Base-by-base conservation (phyloP, 2,888 invertebrate species). In the Lamellibrachia satsuma region DNA sequence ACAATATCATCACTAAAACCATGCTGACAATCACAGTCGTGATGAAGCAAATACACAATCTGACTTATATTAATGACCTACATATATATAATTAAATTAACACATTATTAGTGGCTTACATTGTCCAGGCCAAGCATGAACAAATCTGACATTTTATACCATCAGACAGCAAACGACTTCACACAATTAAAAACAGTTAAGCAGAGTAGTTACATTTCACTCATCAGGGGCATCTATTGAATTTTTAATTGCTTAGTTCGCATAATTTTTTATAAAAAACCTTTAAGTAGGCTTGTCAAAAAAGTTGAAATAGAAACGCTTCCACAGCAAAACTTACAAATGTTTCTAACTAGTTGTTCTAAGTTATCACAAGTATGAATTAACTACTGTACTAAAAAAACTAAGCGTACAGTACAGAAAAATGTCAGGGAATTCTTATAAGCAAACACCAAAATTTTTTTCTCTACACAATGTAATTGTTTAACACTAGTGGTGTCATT, bases 1-100 rank as follows among this genome's bases (percentile, higher is more conserved):
- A 75, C 22, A 75, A 75, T 75, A 75, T 75, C 75, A 75, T 15
- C 75, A 75, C 75, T 75, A 75, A 75, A 75, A 75, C 0, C 75
- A 75, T 75, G 22, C 75, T 22, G 2, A 75, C 75, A 75, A 75
- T n/a, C 22, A 1, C 75, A 75, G n/a, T 22, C 22, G 75, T 22
- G 75, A 75, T 4, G 22, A 75, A 22, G 22, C 75, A 75, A 75
- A 75, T 75, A 75, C 75, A 22, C 15, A 3, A 3, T 75, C 22
- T 15, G 75, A 75, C 75, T 75, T 75, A 75, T 75, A 75, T 75
- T 75, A 75, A 75, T 75, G n/a, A 22, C 75, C 75, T 22, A 75
- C 22, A 57, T 75, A 75, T 75, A 75, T 75, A 22, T 75, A 75
- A 75, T 75, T 75, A 75, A 75, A 75, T 75, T 75, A 75, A 75